phyloP scores from a whole-genome alignment of 2,888 invertebrate species.

The Linyphia triangularis region DNA sequence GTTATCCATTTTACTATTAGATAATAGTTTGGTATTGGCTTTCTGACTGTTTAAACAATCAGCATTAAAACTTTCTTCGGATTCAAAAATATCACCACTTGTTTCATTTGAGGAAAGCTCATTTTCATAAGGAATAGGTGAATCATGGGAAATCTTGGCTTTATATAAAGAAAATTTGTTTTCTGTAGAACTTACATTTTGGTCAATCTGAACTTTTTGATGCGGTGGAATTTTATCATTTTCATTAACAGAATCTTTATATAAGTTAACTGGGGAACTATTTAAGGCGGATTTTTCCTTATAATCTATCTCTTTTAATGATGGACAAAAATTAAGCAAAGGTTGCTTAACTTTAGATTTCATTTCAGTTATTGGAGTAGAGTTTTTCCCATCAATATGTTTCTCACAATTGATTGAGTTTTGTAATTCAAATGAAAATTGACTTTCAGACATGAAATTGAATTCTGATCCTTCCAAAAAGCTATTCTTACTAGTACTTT shows the following conservation, averaged over 20 bases:
- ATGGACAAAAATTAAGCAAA: background rate
- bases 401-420: background rate
- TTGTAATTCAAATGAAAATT: constrained; percentile 11
- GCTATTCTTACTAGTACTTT: background rate
- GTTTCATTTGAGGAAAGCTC: constrained; percentile 16
- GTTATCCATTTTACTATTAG: background rate
- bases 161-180: too few species aligned
- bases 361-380: background rate
- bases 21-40: background rate
- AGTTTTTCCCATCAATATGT: background rate
- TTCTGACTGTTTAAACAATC: background rate
- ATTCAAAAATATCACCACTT: constrained; percentile 61
- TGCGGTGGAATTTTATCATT: too few species aligned
- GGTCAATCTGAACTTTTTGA: too few species aligned
- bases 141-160: background rate
- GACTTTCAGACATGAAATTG: background rate
- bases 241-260: background rate
- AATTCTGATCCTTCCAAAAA: background rate
- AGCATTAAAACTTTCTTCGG: constrained; percentile 34
- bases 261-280: background rate
- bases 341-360: background rate
- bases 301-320: background rate
- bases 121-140: background rate
- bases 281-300: background rate
- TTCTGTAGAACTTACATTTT: too few species aligned